Base-by-base conservation (phyloP, 1,140 invertebrate species). In the Stratiolaelaps scimitus region DNA sequence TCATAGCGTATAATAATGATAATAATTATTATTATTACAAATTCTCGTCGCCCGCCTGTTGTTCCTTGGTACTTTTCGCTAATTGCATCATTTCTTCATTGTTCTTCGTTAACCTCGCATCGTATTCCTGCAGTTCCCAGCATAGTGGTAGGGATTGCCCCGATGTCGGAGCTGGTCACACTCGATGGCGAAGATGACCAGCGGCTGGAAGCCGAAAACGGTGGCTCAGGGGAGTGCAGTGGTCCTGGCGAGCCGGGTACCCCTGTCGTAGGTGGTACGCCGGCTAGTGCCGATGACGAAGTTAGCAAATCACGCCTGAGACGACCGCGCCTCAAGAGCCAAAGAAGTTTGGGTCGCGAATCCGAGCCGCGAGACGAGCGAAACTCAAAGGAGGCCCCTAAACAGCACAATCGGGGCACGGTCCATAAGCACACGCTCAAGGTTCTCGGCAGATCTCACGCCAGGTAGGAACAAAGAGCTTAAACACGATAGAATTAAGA, bases 351-450 rank as follows among this genome's bases (percentile, higher is more conserved):
- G 26, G 53, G 53, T 34, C 53, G 34, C 26, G 34, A 60, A 60
- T 19, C 26, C 4, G 53, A 60, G 23, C 53, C 53, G 15, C 26
- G 53, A 29, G 34, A 34, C 34, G 26, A 60, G 53, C 26, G 53
- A 29, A 60, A 34, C 34, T 34, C 26, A 34, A 34, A 26, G 26
- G 53, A 60, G 26, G 15, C 23, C 15, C 26, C 53, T 15, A 26
- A 15, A 29, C 26, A 26, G 53, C 26, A 60, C 26, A 60, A 34
- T 34, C 26, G 53, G 53, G 34, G 20, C 53, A 60, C 53, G 26
- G 34, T 34, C 53, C 26, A 29, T 26, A 60, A 60, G 53, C 53
- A 60, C 53, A 60, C 53, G 34, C 53, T 60, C 53, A 60, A 60
- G 23, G 53, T 60, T 26, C 53, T 60, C 15, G 53, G 53, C 26